Evolutionary conservation across 2,113 vertebrate species (phyloP), one percentile per base, ranked within the genome.

Genomic region (Ammodytes dubius): DNA sequence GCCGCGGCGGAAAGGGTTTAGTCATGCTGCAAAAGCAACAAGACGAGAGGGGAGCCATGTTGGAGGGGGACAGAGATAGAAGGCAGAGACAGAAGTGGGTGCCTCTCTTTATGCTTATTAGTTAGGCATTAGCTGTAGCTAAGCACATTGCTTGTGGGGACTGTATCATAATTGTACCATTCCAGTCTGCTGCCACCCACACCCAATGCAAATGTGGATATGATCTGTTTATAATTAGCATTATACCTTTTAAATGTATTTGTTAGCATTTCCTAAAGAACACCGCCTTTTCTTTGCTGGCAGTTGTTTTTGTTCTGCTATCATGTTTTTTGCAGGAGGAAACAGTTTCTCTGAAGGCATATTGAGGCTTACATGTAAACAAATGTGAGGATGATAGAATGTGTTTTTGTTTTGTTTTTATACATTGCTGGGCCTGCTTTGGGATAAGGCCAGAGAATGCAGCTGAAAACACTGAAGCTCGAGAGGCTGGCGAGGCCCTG

Each of bases 221-320:
- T 15, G 76, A 93, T 91, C 89, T 83, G 85, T 82, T 89, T 69
- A 76, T 86, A 90, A 91, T 90, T 90, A 91, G 84, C 90, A 90
- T 27, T 27, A 27, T 91, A 91, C 84, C 89, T 86, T 90, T 85
- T 94, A 84, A 87, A 92, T 81, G 76, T 77, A 83, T 88, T 89
- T 87, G 87, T 82, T 77, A 42, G 70, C 79, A 81, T 87, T 84
- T 71, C 77, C 86, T 78, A 15, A 86, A 90, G 84, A 90, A 76
- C 58, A 2, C 72, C 69, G 75, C 39, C 71, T 85, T 89, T 88
- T 89, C 73, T 90, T 88, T 66, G 67, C 72, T 65, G 78, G 66
- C 70, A 52, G 57, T 82, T 85, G 74, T 81, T 88, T 82, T 83
- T 52, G 60, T 83, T 79, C 54, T 50, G 69, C 68, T 83, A 63